These are phyloP conservation scores for Thelaira solivaga DNA, from an alignment of 2,888 invertebrate species.

Conservation along the genomic window DNA sequence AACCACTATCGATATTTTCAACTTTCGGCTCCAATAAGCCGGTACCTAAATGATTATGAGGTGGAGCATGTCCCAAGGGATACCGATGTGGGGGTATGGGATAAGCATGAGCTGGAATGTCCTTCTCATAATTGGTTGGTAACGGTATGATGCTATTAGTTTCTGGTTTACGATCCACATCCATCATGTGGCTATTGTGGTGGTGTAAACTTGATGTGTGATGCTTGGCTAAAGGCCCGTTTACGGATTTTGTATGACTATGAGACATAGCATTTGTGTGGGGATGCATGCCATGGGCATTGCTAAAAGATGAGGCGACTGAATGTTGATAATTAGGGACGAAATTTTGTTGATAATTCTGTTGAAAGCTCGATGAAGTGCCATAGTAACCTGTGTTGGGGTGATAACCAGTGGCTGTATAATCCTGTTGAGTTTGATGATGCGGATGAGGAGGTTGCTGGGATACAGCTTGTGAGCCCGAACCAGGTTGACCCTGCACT, in stretches of 20 bases:
- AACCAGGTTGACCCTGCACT: slow-evolving; percentile 71
- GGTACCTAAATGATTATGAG: slow-evolving; percentile 67
- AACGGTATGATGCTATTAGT: slow-evolving; percentile 74
- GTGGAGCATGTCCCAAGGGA: slow-evolving; percentile 68
- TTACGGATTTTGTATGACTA: slow-evolving; percentile 61
- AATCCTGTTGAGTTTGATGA: slow-evolving; percentile 70
- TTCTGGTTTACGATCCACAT: slow-evolving; percentile 75
- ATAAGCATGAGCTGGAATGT: slow-evolving; percentile 77
- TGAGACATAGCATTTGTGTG: slow-evolving; percentile 58
- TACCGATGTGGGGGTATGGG: slow-evolving; percentile 77
- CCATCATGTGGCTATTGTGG: slow-evolving; percentile 71
- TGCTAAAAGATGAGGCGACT: slow-evolving; percentile 69
- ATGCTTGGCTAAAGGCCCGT: slow-evolving; percentile 59
- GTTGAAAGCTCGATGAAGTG: slow-evolving; percentile 73
- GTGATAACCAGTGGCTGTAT: slow-evolving; percentile 66
- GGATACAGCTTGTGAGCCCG: slow-evolving; percentile 46
- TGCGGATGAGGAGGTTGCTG: slow-evolving; percentile 68
- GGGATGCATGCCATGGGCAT: slow-evolving; percentile 66
- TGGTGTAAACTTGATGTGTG: slow-evolving; percentile 62
- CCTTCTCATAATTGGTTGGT: slow-evolving; percentile 77
- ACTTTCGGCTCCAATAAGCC: slow-evolving; percentile 71
- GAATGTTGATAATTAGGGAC: slow-evolving; percentile 74
- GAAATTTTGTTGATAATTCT: slow-evolving; percentile 75
- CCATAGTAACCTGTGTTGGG: slow-evolving; percentile 74
- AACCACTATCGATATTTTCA: slow-evolving; percentile 70